Conservation (phyloP, 2,113 vertebrate species). For the Turnix velox region DNA sequence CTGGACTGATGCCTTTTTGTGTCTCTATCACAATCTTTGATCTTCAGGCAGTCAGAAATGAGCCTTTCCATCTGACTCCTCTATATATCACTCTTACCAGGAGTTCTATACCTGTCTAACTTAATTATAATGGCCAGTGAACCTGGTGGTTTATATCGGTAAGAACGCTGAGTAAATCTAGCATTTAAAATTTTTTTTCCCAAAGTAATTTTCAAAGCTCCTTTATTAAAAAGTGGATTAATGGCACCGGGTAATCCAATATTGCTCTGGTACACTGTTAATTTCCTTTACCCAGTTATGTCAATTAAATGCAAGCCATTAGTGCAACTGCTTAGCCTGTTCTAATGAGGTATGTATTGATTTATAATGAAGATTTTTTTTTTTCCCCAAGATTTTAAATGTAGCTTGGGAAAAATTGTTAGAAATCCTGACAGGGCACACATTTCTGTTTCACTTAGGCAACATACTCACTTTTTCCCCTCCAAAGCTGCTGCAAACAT, state of each 20-base stretch:
- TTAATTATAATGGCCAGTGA: background rate
- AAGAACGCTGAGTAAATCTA: background rate
- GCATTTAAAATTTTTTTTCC: background rate
- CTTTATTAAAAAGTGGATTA: constrained; percentile 21
- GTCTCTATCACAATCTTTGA: background rate
- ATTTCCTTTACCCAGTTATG: constrained; percentile 30
- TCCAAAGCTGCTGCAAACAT: background rate
- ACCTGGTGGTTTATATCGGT: background rate
- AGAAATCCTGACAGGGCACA: background rate
- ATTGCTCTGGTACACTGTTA: background rate
- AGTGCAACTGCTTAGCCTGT: background rate
- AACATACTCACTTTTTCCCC: background rate
- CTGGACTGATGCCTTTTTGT: background rate
- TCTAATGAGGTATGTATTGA: constrained; percentile 21
- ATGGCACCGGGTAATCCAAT: constrained; percentile 28
- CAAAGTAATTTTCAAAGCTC: constrained; percentile 23
- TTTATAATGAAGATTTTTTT: constrained; percentile 13
- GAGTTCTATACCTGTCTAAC: background rate
- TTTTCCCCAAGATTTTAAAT: constrained; percentile 20
- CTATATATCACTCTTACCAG: background rate
- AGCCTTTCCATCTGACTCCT: background rate
- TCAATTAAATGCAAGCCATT: constrained; percentile 23
- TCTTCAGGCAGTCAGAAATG: background rate
- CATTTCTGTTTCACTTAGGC: background rate
- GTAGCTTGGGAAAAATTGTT: background rate